Conservation (phyloP, 2,888 invertebrate species). For the Cosmorhoe ocellata region DNA sequence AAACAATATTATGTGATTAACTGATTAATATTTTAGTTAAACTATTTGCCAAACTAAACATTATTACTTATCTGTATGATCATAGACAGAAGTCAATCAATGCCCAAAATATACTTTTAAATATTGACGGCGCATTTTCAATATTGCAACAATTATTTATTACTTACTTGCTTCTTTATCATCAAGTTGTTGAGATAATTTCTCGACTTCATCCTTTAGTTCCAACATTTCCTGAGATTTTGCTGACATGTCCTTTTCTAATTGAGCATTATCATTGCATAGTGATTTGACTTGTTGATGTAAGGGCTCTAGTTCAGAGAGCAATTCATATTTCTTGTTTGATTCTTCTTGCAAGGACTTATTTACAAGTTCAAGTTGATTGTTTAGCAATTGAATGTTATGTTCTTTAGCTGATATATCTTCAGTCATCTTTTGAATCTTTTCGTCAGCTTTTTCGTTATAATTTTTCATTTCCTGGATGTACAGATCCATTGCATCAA, state of each 20-base stretch:
- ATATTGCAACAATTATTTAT: not conserved
- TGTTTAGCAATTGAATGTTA: constrained; percentile 35
- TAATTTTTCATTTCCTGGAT: constrained; percentile 43
- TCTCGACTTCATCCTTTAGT: constrained; percentile 38
- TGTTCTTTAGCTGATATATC: constrained; percentile 39
- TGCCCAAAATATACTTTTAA: no score
- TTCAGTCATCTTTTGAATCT: constrained; percentile 34
- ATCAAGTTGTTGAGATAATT: constrained; percentile 34
- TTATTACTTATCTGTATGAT: no score
- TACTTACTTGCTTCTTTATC: constrained; percentile 44
- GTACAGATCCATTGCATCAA: constrained; percentile 42
- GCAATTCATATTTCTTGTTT: constrained; percentile 37
- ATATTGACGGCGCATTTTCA: no score
- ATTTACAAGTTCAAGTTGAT: constrained; percentile 33
- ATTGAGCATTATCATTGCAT: constrained; percentile 38
- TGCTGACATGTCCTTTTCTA: constrained; percentile 37
- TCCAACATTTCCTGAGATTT: constrained; percentile 38
- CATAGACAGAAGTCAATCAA: no score
- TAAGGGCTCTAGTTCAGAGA: constrained; percentile 30
- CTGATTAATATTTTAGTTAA: no score
- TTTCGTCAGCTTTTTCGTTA: constrained; percentile 37
- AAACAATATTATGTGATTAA: no score
- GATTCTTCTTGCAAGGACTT: constrained; percentile 38
- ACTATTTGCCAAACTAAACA: no score
- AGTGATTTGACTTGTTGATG: constrained; percentile 35